Conservation (phyloP, 2,113 vertebrate species). For the Thunnus maccoyii region DNA sequence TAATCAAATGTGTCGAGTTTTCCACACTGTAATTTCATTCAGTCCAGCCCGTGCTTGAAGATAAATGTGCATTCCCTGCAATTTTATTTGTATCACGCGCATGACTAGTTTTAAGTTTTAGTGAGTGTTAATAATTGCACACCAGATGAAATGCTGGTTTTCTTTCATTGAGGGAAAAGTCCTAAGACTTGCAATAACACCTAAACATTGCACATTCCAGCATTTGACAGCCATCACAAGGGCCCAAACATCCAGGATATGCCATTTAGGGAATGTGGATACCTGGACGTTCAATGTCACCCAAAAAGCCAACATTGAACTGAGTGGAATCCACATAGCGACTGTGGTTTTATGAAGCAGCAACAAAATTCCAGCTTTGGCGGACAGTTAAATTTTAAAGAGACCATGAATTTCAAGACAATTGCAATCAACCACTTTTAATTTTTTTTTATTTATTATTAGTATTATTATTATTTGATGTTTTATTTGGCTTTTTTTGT, state of each 20-base stretch:
- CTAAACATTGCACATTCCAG: slow-evolving; percentile 78
- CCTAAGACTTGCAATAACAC: slow-evolving; percentile 64
- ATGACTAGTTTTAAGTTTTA: slow-evolving; percentile 59
- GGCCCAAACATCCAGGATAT: slow-evolving; percentile 54
- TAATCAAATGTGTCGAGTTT: slow-evolving; percentile 62
- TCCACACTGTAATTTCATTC: slow-evolving; percentile 63
- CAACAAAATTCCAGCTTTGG: slow-evolving; percentile 21
- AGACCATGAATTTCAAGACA: slow-evolving; percentile 78
- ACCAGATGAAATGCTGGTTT: slow-evolving; percentile 47
- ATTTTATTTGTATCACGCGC: slow-evolving; percentile 70
- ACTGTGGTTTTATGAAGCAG: slow-evolving; percentile 23
- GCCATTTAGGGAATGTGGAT: slow-evolving; percentile 25
- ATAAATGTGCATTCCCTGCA: slow-evolving; percentile 73
- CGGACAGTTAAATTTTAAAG: slow-evolving; percentile 40
- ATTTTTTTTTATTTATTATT: slow-evolving; percentile 88
- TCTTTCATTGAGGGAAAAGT: slow-evolving; percentile 25
- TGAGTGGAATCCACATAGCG: slow-evolving; percentile 8
- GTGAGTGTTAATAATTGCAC: slow-evolving; percentile 71
- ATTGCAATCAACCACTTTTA: slow-evolving; percentile 86
- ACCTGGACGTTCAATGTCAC: slow-evolving; percentile 74
- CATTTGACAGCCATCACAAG: slow-evolving; percentile 58
- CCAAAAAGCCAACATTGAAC: slow-evolving; percentile 63
- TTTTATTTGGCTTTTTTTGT: slow-evolving; percentile 83
- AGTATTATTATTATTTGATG: slow-evolving; percentile 77
- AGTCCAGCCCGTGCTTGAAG: slow-evolving; percentile 38